Percentiles rank a stretch among this genome's conserved stretches.
Conservation (phyloP, 1,140 invertebrate genomes). For the Mya arenaria region DNA sequence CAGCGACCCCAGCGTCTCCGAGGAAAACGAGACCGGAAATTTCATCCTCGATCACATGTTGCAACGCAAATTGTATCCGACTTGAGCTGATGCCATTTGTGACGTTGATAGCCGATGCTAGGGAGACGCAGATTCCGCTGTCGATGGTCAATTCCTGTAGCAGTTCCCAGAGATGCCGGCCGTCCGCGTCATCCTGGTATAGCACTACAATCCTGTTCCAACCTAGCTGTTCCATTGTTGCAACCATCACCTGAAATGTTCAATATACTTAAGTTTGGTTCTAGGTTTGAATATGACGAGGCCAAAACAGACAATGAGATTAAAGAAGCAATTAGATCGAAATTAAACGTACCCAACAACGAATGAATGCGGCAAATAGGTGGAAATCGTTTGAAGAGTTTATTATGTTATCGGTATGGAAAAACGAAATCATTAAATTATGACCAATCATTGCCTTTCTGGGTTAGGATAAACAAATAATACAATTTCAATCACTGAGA, state of each 20-base stretch:
- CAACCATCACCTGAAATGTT: conserved; percentile 53
- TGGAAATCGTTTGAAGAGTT: too few relatives aligned
- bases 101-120: background rate
- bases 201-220: conserved; percentile 58
- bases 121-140: conserved; percentile 41
- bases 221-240: conserved; percentile 33
- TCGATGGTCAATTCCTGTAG: background rate
- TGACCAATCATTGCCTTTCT: too few relatives aligned
- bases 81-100: background rate
- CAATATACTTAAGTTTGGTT: too few relatives aligned
- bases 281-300: too few relatives aligned
- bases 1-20: background rate
- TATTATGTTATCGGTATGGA: too few relatives aligned
- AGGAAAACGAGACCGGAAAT: conserved; percentile 43
- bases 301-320: too few relatives aligned
- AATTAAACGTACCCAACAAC: too few relatives aligned
- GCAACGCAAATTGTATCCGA: background rate
- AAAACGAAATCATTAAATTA: too few relatives aligned
- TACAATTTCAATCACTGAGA: too few relatives aligned
- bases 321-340: too few relatives aligned
- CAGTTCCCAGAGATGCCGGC: background rate
- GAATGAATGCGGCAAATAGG: too few relatives aligned
- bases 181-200: conserved; percentile 55
- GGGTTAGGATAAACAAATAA: too few relatives aligned
- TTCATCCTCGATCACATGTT: background rate